A percentile compares a stretch with the other conserved stretches of the same genome.
Evolutionary conservation across 2,113 vertebrate genomes (phyloP).

Genomic region (Jaculus jaculus): DNA sequence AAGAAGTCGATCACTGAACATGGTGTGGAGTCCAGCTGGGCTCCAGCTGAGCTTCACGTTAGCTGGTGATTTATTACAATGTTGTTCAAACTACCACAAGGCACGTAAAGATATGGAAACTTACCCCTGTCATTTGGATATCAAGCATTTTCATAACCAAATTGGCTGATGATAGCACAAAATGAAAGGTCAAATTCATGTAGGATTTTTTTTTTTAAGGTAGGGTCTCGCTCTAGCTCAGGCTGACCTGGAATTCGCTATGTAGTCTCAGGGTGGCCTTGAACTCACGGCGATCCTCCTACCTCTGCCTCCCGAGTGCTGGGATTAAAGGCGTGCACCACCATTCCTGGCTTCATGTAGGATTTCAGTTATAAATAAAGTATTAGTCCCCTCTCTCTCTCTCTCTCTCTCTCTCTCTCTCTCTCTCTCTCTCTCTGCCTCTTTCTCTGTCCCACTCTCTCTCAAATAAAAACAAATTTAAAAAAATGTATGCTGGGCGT

Average conservation of each 20-base stretch:
- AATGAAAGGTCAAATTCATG: neutral
- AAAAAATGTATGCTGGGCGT: too few species aligned
- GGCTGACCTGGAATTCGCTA: too few species aligned
- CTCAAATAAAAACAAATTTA: too few species aligned
- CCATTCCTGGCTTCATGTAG: neutral
- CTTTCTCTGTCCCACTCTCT: too few species aligned
- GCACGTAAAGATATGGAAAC: constrained; percentile 7
- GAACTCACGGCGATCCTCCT: too few species aligned
- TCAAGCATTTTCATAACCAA: constrained; percentile 10
- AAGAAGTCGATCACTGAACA: neutral
- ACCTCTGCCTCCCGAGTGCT: too few species aligned
- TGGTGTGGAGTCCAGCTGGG: neutral
- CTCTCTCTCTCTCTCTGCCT: too few species aligned
- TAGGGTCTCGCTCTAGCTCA: too few species aligned
- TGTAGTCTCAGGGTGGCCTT: too few species aligned
- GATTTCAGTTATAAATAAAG: constrained; percentile 17
- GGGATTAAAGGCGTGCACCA: too few species aligned
- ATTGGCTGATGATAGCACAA: neutral
- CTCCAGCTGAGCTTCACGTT: neutral
- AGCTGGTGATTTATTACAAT: neutral
- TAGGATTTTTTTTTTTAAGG: neutral
- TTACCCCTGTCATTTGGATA: neutral
- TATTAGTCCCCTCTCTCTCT: too few species aligned
- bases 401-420: too few species aligned
- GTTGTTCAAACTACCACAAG: neutral